These are phyloP conservation scores for Watsonalla binaria DNA, from an alignment of 2,888 invertebrate species.

Conservation along the genomic window DNA sequence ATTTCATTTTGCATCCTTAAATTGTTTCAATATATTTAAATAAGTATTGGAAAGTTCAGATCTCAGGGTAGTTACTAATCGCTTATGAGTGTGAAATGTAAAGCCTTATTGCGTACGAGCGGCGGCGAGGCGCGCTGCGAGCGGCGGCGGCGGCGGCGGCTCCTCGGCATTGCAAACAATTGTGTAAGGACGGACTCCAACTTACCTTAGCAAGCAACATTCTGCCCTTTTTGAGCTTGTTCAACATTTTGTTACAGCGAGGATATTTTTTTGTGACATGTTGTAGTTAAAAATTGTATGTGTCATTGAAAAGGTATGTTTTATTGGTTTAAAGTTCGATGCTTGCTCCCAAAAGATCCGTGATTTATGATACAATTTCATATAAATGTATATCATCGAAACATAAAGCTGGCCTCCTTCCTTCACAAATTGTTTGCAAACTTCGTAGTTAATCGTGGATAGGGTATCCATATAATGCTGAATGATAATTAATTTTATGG, in stretches of 20 bases:
- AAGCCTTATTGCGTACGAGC: slow-evolving; percentile 22
- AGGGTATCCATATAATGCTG: slow-evolving; percentile 16
- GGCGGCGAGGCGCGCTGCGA: slow-evolving; percentile 28
- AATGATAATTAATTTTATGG: slow-evolving; percentile 11
- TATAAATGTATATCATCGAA: slow-evolving; percentile 34
- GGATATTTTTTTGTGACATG: slow-evolving; percentile 72
- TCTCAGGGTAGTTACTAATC: slow-evolving; percentile 67
- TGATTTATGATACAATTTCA: slow-evolving; percentile 53
- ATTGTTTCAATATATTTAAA: slow-evolving; percentile 45
- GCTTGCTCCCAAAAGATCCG: slow-evolving; percentile 61
- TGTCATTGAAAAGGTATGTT: slow-evolving; percentile 73
- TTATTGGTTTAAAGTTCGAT: slow-evolving; percentile 71
- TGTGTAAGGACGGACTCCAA: slow-evolving; percentile 78
- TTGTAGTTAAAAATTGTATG: slow-evolving; percentile 72
- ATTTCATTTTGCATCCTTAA: slow-evolving; percentile 71
- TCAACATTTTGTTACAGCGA: slow-evolving; percentile 48
- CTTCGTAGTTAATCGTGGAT: slow-evolving; percentile 49
- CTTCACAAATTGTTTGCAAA: slow-evolving; percentile 94
- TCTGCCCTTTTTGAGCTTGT: slow-evolving; percentile 45
- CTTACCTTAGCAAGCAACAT: slow-evolving; percentile 55
- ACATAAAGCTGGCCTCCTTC: slow-evolving; percentile 84
- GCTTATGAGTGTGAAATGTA: slow-evolving; percentile 64
- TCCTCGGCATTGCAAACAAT: slow-evolving; percentile 68
- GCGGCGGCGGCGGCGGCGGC: slow-evolving; percentile 28
- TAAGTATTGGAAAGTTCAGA: slow-evolving; percentile 71